These are phyloP conservation scores for Malacosoma neustria DNA, from an alignment of 2,888 invertebrate genomes.

Conservation along the genomic window DNA sequence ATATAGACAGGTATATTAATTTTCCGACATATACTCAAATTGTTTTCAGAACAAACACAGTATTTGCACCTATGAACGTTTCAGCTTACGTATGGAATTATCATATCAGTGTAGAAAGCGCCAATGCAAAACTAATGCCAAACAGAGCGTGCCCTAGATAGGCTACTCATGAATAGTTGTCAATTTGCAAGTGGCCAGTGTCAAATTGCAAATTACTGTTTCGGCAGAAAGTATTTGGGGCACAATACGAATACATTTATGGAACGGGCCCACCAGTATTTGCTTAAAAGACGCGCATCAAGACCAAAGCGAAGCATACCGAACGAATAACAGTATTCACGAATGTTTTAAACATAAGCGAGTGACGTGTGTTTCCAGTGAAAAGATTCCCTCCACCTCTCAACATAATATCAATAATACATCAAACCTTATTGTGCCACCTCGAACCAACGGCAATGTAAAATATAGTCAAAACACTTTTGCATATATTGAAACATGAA, in stretches of 20 bases:
- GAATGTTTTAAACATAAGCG: background rate
- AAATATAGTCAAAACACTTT: no score
- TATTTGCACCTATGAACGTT: no score
- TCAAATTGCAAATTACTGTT: background rate
- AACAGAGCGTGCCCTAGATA: background rate
- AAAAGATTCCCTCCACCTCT: background rate
- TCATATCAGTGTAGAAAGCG: no score
- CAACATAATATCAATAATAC: background rate
- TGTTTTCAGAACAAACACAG: no score
- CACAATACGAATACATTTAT: background rate
- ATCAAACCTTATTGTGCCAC: no score
- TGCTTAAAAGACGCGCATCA: background rate
- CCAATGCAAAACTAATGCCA: no score
- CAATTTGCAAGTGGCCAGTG: background rate
- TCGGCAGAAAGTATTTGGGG: background rate
- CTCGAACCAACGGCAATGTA: no score
- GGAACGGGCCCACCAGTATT: background rate
- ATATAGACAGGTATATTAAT: no score
- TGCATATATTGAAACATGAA: no score
- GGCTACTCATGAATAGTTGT: background rate
- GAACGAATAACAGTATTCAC: background rate
- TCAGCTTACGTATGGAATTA: no score
- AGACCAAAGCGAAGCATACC: background rate
- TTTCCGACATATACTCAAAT: no score
- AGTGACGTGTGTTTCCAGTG: background rate